Percentiles rank a stretch among this genome's conserved stretches.
Evolutionary conservation across 2,113 vertebrate genomes (phyloP).

Genomic region (Crocuta crocuta): DNA sequence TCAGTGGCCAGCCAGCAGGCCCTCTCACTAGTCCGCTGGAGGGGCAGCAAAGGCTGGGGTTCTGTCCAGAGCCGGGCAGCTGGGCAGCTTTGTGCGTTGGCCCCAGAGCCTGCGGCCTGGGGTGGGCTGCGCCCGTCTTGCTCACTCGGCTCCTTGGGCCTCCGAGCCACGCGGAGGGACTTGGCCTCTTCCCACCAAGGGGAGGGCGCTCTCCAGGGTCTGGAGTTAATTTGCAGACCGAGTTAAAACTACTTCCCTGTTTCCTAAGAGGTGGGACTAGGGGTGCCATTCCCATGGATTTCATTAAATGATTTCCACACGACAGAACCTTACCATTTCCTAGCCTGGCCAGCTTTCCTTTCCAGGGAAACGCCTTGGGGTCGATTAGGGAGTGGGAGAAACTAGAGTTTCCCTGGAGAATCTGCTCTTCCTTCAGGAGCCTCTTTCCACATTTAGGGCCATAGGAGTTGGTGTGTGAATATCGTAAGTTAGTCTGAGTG

Average conservation of each 20-base stretch:
- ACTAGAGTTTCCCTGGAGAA: not conserved
- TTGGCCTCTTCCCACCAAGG: not conserved
- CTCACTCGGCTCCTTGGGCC: not conserved
- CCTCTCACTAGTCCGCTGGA: not conserved
- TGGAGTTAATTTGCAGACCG: conserved; percentile 66
- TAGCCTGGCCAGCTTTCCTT: not conserved
- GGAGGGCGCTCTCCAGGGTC: not conserved
- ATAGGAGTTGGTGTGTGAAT: not conserved
- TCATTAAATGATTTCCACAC: conserved; percentile 33
- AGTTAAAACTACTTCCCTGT: conserved; percentile 74
- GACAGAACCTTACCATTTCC: conserved; percentile 13
- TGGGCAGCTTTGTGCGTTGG: not conserved
- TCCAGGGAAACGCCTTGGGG: not conserved
- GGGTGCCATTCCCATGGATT: conserved; percentile 44
- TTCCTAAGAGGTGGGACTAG: conserved; percentile 62
- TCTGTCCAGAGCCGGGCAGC: not conserved
- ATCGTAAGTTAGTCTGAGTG: not conserved
- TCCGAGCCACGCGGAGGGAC: not conserved
- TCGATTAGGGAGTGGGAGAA: not conserved
- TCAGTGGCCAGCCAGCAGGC: not conserved
- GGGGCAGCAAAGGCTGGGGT: not conserved
- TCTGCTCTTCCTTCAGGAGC: not conserved
- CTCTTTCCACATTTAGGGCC: not conserved
- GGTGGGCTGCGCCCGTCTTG: accelerated
- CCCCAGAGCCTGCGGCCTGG: not conserved